Base-by-base conservation (phyloP, 2,797 vertebrate genomes). In the Sebastes oblongus region DNA sequence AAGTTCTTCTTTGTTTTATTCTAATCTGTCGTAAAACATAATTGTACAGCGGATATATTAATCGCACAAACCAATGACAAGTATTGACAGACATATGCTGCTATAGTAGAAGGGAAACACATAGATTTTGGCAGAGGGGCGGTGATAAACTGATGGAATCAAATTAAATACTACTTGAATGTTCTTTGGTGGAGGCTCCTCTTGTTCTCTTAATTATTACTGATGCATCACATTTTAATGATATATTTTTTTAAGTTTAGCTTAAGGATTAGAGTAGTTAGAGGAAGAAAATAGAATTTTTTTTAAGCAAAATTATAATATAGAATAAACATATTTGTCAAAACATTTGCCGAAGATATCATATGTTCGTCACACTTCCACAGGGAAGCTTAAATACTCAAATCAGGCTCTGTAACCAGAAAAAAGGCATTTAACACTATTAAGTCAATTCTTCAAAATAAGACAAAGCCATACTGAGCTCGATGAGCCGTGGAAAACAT, bases 401-500 rank as follows among this genome's bases (percentile, higher is more conserved):
- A 29, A 4, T 42, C 18, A 52, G 46, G 3, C 25, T 30, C 9
- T 50, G 4, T 16, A 55, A 75, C 14, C 27, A 70, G 0, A 27
- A 58, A 58, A 67, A 62, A 4, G 3, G 3, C 8, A 50, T 54
- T 67, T 11, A 70, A 29, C 1, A 3, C 22, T 22, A 22, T 32
- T 18, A 64, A 72, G 42, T 46, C 12, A 62, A 16, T 34, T 54
- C 18, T 61, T 55, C 29, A 61, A 64, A 52, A 72, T 14, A 62
- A 65, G 29, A 71, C 16, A 62, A 76, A 77, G 69, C 34, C 29
- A 46, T 4, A 27, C 22, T 60, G 12, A 50, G 36, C 50, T 62
- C 39, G 60, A 20, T 81, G 71, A 73, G 68, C 67, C 71, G 69
- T 8, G 12, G 25, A 69, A 64, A 86, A 71, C 22, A 64, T 58